These are phyloP conservation scores for Bombus balteatus DNA, from an alignment of 1,140 invertebrate species.

Conservation along the genomic window DNA sequence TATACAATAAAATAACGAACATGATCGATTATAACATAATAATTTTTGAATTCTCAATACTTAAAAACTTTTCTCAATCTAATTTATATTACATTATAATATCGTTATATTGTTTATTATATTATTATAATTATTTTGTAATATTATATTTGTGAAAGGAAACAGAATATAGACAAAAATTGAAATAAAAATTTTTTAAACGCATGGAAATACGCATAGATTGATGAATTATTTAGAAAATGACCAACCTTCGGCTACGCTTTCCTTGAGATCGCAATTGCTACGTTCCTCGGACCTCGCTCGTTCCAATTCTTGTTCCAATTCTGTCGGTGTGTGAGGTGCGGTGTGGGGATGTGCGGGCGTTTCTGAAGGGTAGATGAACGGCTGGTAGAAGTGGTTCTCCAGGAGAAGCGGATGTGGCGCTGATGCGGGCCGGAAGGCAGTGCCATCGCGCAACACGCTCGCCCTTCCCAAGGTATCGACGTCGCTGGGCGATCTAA, in stretches of 20 bases:
- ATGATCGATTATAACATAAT: neutral
- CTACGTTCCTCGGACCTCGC: conserved; percentile 77
- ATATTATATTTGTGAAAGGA: neutral
- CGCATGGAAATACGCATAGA: no score
- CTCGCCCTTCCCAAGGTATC: conserved; percentile 84
- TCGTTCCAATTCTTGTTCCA: conserved; percentile 78
- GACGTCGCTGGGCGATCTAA: conserved; percentile 81
- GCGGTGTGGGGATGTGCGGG: conserved; percentile 78
- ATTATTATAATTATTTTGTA: no score
- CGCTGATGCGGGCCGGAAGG: conserved; percentile 84
- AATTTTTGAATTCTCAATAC: neutral
- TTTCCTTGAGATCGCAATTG: conserved; percentile 78
- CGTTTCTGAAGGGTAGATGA: conserved; percentile 75
- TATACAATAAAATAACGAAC: no score
- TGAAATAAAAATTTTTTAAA: neutral
- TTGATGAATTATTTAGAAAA: neutral
- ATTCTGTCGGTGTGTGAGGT: conserved; percentile 79
- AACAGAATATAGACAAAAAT: neutral
- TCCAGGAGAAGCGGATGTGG: conserved; percentile 83
- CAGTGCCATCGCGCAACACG: conserved; percentile 86
- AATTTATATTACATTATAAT: no score
- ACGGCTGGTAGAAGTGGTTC: conserved; percentile 78
- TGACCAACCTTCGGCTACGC: conserved; percentile 79
- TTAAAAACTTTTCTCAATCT: neutral
- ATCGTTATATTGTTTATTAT: no score